Base-by-base conservation (phyloP, 2,888 invertebrate species). In the Tetrapedia diversipes region DNA sequence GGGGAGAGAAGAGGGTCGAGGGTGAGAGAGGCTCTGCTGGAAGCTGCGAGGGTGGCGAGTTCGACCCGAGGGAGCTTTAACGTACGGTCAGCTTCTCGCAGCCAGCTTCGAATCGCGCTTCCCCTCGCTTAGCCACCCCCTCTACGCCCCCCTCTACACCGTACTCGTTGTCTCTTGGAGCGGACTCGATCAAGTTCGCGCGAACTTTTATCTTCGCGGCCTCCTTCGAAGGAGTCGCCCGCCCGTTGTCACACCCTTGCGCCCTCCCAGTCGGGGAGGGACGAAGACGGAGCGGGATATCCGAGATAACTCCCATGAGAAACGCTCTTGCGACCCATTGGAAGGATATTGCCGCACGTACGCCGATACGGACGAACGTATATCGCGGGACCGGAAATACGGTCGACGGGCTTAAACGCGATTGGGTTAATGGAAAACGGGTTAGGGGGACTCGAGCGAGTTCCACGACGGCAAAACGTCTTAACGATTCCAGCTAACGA, bases 21-120 rank as follows among this genome's bases (percentile, higher is more conserved):
- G 45, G 60, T 60, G 57, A 59, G 70, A 71, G 59, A 76, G 69
- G 69, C 54, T 68, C 57, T 19, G 63, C 37, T 56, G 74, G 54
- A 64, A 45, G 73, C 70, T 70, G 56, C 57, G 68, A 60, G 73
- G 74, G 69, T 64, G 71, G 71, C 51, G 51, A 41, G 80, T 79
- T 81, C 79, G 84, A 82, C 86, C 84, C 88, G 29, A 67, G 89
- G 84, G 88, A 89, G 87, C 89, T 90, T 90, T 89, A 90, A 90
- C 89, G 87, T 90, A 90, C 88, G 90, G 90, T 90, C 90, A 90
- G 88, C 87, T 85, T n/a, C 85, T 78, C 60, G 84, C 79, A 80
- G 45, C 63, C 43, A 39, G 67, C 82, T 77, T 54, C n/a, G n/a
- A 57, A 32, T 70, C 29, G 11, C 51, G n/a, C 10, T 29, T 29